phyloP scores from a whole-genome alignment of 2,888 invertebrate genomes.

The Hylaea fasciaria region DNA sequence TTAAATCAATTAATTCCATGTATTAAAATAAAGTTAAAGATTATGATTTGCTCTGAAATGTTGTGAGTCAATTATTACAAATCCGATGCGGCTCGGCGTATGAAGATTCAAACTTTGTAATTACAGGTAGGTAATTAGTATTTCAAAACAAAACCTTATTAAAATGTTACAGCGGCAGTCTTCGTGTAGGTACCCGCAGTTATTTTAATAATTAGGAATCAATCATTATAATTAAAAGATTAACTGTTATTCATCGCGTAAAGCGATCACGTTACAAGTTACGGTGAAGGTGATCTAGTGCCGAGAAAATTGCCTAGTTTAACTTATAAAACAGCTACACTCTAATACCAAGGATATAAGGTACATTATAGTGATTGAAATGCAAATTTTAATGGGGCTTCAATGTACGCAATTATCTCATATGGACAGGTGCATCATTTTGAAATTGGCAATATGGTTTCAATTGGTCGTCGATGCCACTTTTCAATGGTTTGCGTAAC shows the following conservation, averaged over 20 bases:
- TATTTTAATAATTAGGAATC: slow-evolving; percentile 19
- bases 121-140: too few species aligned
- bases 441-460: slow-evolving; percentile 27
- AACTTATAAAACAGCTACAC: slow-evolving; percentile 12
- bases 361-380: slow-evolving; percentile 34
- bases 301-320: slow-evolving; percentile 34
- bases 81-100: too few species aligned
- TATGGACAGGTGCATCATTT: slow-evolving; percentile 51
- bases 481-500: slow-evolving; percentile 22
- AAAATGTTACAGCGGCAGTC: not conserved
- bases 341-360: slow-evolving; percentile 30
- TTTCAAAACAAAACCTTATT: too few species aligned
- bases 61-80: too few species aligned
- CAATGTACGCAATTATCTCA: slow-evolving; percentile 46
- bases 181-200: not conserved
- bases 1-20: too few species aligned
- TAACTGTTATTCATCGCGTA: slow-evolving; percentile 30
- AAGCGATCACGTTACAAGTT: slow-evolving; percentile 31
- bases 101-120: too few species aligned
- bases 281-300: slow-evolving; percentile 41
- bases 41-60: too few species aligned
- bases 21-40: too few species aligned
- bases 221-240: slow-evolving; percentile 27
- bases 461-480: slow-evolving; percentile 5
- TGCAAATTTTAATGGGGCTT: slow-evolving; percentile 31